A percentile compares a stretch with the other conserved stretches of the same genome.
phyloP scores from a whole-genome alignment of 2,797 vertebrate species.

The Selene dorsalis region DNA sequence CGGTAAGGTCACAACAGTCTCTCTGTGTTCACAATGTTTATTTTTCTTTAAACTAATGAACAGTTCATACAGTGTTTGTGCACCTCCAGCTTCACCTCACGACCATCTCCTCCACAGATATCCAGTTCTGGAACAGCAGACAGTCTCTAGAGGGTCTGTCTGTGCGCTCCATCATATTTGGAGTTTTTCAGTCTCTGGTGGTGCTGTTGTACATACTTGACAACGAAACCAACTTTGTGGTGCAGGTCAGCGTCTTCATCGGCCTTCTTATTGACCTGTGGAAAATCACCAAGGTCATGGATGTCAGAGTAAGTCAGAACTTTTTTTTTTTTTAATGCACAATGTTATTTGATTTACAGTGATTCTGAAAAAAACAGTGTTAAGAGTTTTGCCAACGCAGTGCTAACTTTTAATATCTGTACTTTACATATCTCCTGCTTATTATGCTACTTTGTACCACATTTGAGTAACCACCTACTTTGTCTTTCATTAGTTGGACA shows the following conservation, averaged over 20 bases:
- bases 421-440: background rate
- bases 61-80: background rate
- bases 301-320: slow-evolving; percentile 87
- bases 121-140: slow-evolving; percentile 98
- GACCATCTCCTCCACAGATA: slow-evolving; percentile 83
- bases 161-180: slow-evolving; percentile 95
- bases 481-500: slow-evolving; percentile 86
- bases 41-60: background rate
- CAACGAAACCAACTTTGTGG: slow-evolving; percentile 98
- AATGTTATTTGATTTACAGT: background rate
- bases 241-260: slow-evolving; percentile 97
- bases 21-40: background rate
- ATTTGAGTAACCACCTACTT: slow-evolving; percentile 10
- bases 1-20: slow-evolving; percentile 77
- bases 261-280: slow-evolving; percentile 98
- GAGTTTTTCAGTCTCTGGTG: slow-evolving; percentile 95
- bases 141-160: slow-evolving; percentile 96
- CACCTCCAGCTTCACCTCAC: background rate
- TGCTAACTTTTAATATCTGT: background rate
- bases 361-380: background rate
- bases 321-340: background rate
- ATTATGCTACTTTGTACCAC: background rate
- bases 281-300: slow-evolving; percentile 99
- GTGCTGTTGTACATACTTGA: slow-evolving; percentile 97
- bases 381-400: no score